These are phyloP conservation scores for Antitype chi DNA, from an alignment of 2,888 invertebrate species.

Conservation along the genomic window DNA sequence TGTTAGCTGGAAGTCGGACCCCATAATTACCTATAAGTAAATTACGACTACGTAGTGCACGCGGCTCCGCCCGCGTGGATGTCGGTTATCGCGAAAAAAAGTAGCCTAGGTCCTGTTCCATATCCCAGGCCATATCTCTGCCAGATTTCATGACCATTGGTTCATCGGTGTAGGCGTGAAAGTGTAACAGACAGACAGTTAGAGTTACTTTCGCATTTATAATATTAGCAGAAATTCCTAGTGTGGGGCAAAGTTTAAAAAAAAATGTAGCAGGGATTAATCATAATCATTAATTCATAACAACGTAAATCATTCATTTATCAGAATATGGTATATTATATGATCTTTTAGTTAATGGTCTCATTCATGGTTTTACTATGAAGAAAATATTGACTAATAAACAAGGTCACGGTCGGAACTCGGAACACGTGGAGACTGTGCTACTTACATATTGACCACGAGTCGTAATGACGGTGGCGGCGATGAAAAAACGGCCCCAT, in stretches of 20 bases:
- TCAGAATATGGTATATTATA: background rate
- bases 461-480: background rate
- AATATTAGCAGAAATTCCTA: too few species aligned
- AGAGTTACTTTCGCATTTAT: too few species aligned
- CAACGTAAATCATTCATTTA: background rate
- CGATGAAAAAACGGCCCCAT: background rate
- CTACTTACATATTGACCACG: conserved; percentile 7
- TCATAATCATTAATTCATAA: background rate
- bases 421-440: background rate
- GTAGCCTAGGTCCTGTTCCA: too few species aligned
- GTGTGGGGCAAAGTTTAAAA: too few species aligned
- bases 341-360: background rate
- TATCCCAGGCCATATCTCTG: too few species aligned
- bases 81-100: too few species aligned
- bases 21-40: background rate
- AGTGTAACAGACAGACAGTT: too few species aligned
- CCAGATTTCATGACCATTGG: too few species aligned
- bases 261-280: too few species aligned
- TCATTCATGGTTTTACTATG: conserved; percentile 4
- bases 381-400: conserved; percentile 20
- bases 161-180: too few species aligned
- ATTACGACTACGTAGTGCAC: too few species aligned
- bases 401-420: conserved; percentile 26
- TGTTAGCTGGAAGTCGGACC: background rate
- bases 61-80: too few species aligned